phyloP scores from a whole-genome alignment of 92 coral and sea anemone species.

The Palythoa heliodiscus region DNA sequence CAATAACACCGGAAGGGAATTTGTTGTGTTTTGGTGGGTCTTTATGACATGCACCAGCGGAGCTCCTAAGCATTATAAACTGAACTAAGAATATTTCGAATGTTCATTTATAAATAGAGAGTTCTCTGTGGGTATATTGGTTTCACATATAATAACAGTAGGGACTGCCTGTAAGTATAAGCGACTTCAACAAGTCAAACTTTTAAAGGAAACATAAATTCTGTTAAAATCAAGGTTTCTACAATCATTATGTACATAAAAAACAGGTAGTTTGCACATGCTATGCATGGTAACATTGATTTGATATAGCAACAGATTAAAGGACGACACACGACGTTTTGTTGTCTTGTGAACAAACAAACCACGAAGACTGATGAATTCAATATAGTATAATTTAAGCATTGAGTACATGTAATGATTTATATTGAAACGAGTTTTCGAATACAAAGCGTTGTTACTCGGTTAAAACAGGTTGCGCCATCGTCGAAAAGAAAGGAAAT shows the following conservation, averaged over 20 bases:
- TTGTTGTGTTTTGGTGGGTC: background rate
- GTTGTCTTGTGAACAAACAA: slow-evolving; percentile 3
- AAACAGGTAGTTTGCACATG: background rate
- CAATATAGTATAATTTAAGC: slow-evolving; percentile 22
- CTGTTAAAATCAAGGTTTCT: background rate
- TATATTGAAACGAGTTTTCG: background rate
- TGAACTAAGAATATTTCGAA: background rate
- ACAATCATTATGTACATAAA: background rate
- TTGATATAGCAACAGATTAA: background rate
- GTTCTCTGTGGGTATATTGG: background rate
- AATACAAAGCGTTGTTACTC: background rate
- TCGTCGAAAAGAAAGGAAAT: background rate
- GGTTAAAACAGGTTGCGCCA: background rate
- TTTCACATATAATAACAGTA: background rate
- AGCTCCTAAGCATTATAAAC: background rate
- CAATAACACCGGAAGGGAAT: slow-evolving; percentile 18
- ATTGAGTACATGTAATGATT: background rate
- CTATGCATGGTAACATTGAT: background rate
- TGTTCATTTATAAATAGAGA: background rate
- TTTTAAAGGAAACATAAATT: background rate
- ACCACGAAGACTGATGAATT: background rate
- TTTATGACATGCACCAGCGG: background rate
- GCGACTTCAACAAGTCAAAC: background rate
- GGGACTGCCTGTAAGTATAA: background rate
- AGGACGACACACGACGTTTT: background rate